These are phyloP conservation scores for Xyrauchen texanus DNA, from an alignment of 2,113 vertebrate species.

Conservation along the genomic window DNA sequence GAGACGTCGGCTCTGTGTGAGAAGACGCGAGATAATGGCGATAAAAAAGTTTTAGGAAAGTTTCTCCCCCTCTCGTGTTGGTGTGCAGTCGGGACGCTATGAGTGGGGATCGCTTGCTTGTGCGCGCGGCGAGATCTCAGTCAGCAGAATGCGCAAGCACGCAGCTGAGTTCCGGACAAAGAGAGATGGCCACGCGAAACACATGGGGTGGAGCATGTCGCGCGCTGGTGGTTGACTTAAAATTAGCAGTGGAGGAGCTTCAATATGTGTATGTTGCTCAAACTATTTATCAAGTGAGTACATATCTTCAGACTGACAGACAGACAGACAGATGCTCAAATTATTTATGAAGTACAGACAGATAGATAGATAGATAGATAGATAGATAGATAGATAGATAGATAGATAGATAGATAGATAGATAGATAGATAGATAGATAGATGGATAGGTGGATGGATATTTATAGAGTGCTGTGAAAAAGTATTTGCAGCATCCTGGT, in stretches of 20 bases:
- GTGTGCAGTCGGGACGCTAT: conserved; percentile 35
- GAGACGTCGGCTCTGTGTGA: neutral
- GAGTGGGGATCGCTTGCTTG: conserved; percentile 52
- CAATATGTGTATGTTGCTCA: no score
- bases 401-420: no score
- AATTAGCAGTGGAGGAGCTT: neutral
- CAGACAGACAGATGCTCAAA: no score
- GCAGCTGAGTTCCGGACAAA: conserved; percentile 69
- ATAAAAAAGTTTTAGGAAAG: conserved; percentile 21
- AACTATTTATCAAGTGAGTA: no score
- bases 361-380: no score
- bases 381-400: no score
- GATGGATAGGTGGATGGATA: no score
- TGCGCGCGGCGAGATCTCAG: conserved; percentile 47
- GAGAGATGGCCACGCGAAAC: conserved; percentile 55
- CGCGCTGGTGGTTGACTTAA: conserved; percentile 43
- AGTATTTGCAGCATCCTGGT: no score
- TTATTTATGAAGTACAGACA: no score
- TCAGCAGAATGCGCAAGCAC: conserved; percentile 55
- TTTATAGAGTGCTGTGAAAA: no score
- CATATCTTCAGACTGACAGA: no score
- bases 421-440: no score
- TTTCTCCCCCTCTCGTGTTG: conserved; percentile 5
- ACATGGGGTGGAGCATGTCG: conserved; percentile 73
- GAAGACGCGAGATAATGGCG: neutral